Percentiles rank a stretch among this genome's conserved stretches.
Evolutionary conservation across 2,888 invertebrate species (phyloP).

Genomic region (Neocrepidodera transversa): DNA sequence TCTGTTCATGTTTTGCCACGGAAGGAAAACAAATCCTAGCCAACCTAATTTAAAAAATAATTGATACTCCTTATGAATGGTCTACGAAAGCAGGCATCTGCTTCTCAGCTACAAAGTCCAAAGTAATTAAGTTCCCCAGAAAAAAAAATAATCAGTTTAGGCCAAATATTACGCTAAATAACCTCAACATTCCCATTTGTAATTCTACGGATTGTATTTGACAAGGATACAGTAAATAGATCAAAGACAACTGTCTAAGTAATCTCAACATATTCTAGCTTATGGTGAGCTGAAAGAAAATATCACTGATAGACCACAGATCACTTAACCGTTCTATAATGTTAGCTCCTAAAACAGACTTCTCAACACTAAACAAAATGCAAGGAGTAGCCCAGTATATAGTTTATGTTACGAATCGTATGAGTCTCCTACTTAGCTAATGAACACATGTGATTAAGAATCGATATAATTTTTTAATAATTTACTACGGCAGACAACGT

Average conservation of each 20-base stretch:
- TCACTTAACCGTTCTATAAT: neutral
- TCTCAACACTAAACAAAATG: neutral
- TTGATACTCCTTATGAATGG: neutral
- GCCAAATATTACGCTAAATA: neutral
- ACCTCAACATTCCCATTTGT: neutral
- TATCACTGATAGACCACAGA: conserved; percentile 9
- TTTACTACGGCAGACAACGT: no score
- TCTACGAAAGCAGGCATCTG: neutral
- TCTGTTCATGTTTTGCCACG: conserved; percentile 4
- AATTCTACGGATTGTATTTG: conserved; percentile 8
- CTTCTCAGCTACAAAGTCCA: neutral
- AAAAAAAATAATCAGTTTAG: neutral
- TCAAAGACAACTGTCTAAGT: neutral
- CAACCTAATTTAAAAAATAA: neutral
- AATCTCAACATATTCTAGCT: neutral
- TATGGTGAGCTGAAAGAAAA: conserved; percentile 6
- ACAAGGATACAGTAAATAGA: neutral
- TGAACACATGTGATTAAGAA: no score
- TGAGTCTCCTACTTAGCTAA: no score
- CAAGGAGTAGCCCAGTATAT: no score
- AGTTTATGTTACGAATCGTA: no score
- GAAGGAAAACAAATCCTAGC: neutral
- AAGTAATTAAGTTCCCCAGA: neutral
- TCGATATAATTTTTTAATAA: no score
- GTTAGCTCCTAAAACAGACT: neutral